Evolutionary conservation across 2,888 invertebrate species (phyloP).

Genomic region (Archaeoteleia sp.): DNA sequence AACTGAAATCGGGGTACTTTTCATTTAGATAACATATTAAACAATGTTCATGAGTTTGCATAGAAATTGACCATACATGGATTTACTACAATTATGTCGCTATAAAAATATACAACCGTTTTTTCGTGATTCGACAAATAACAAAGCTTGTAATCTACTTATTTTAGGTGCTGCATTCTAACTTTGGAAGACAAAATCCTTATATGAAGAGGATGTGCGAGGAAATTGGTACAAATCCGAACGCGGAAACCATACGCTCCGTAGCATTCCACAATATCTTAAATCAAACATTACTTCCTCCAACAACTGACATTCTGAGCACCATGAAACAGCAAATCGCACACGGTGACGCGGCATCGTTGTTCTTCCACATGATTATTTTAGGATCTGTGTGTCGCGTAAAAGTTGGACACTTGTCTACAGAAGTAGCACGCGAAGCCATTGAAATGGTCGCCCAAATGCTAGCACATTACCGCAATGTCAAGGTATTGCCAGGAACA

Average conservation of each 20-base stretch:
- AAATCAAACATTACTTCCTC: constrained; percentile 65
- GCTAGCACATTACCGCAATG: constrained; percentile 61
- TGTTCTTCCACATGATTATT: constrained; percentile 70
- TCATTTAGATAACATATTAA: too few relatives aligned
- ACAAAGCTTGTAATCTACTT: too few relatives aligned
- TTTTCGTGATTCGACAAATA: too few relatives aligned
- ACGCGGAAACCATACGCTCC: constrained; percentile 63
- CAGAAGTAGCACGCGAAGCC: constrained; percentile 61
- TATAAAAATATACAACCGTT: too few relatives aligned
- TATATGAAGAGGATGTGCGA: constrained; percentile 64
- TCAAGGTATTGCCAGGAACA: constrained; percentile 58
- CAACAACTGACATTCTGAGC: constrained; percentile 61
- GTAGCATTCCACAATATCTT: constrained; percentile 69
- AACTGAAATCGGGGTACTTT: too few relatives aligned
- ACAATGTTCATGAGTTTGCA: too few relatives aligned
- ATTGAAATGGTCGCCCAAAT: constrained; percentile 69
- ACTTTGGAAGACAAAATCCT: constrained; percentile 74
- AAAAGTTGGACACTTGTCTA: constrained; percentile 63
- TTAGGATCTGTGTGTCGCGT: constrained; percentile 71
- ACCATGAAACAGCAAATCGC: constrained; percentile 64
- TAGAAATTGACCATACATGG: too few relatives aligned
- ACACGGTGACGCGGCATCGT: constrained; percentile 64
- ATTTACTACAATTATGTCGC: too few relatives aligned
- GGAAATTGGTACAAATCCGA: constrained; percentile 57
- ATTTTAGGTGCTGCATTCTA: constrained; percentile 67